Evolutionary conservation across 2,888 invertebrate genomes (phyloP).

Genomic region (Ptychoptera contaminata): DNA sequence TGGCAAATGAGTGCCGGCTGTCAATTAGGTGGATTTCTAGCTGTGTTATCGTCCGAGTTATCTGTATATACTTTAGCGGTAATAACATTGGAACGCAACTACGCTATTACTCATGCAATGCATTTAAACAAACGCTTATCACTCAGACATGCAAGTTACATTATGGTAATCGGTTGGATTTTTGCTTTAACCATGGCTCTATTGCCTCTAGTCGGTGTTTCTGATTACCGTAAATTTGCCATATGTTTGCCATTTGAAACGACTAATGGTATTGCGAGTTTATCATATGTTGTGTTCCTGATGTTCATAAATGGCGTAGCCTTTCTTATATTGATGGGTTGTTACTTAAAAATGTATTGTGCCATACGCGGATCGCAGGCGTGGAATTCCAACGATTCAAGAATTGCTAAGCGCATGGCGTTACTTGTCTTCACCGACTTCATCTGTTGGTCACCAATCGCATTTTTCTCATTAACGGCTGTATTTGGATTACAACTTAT

Average conservation of each 20-base stretch:
- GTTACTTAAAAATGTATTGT: slow-evolving; percentile 95
- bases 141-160: slow-evolving; percentile 75
- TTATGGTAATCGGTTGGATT: slow-evolving; percentile 87
- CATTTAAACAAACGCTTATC: slow-evolving; percentile 90
- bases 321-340: slow-evolving; percentile 87
- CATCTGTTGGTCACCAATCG: slow-evolving; percentile 95
- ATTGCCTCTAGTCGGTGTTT: slow-evolving; percentile 78
- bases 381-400: slow-evolving; percentile 94
- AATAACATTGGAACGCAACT: slow-evolving; percentile 88
- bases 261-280: slow-evolving; percentile 53
- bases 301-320: slow-evolving; percentile 88
- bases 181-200: slow-evolving; percentile 76
- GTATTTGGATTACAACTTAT: slow-evolving; percentile 83
- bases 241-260: slow-evolving; percentile 94
- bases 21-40: slow-evolving; percentile 86
- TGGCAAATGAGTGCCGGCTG: slow-evolving; percentile 96
- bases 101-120: slow-evolving; percentile 96
- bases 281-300: slow-evolving; percentile 78
- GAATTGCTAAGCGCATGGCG: slow-evolving; percentile 94
- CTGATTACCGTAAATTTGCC: slow-evolving; percentile 92
- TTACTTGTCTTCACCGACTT: slow-evolving; percentile 93
- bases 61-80: slow-evolving; percentile 93
- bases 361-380: slow-evolving; percentile 93
- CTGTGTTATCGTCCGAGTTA: slow-evolving; percentile 83
- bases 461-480: slow-evolving; percentile 87